These are phyloP conservation scores for Siphamia tubifer DNA, from an alignment of 2,113 vertebrate species.

Conservation along the genomic window DNA sequence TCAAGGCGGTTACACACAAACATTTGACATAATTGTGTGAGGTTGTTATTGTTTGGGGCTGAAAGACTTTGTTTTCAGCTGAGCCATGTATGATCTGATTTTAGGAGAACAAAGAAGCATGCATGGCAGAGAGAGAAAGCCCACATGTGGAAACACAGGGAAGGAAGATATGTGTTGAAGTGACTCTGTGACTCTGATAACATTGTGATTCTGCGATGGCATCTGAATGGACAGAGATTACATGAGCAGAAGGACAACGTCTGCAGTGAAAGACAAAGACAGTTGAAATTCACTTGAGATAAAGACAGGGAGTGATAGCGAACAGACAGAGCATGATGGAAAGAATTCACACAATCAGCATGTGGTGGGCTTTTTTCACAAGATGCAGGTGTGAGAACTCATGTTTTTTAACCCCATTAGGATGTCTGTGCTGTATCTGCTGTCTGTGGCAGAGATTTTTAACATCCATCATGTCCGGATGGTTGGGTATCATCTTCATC, in stretches of 20 bases:
- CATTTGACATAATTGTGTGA: conserved; percentile 2
- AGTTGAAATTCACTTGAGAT: conserved; percentile 25
- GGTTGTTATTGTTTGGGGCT: neutral
- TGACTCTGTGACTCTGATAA: conserved; percentile 44
- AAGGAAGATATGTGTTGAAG: conserved; percentile 3
- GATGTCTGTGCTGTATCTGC: conserved; percentile 15
- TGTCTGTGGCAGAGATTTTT: neutral
- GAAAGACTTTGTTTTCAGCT: conserved; percentile 19
- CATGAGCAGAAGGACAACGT: neutral
- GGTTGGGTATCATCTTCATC: conserved; percentile 16
- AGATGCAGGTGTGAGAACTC: conserved; percentile 25
- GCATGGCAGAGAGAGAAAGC: conserved; percentile 5
- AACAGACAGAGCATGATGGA: conserved; percentile 14
- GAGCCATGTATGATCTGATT: neutral
- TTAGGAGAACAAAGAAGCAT: conserved; percentile 17
- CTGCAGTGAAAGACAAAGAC: neutral
- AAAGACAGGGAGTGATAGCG: conserved; percentile 28
- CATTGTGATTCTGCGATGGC: conserved; percentile 16
- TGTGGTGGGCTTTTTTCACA: neutral
- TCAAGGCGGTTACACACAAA: neutral
- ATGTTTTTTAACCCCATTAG: conserved; percentile 9
- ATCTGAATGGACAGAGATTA: conserved; percentile 54
- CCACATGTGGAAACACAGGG: conserved; percentile 4
- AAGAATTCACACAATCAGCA: conserved; percentile 33
- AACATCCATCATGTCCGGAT: neutral